Evolutionary conservation across 1,140 invertebrate genomes (phyloP).

Genomic region (Drosophila kikkawai): DNA sequence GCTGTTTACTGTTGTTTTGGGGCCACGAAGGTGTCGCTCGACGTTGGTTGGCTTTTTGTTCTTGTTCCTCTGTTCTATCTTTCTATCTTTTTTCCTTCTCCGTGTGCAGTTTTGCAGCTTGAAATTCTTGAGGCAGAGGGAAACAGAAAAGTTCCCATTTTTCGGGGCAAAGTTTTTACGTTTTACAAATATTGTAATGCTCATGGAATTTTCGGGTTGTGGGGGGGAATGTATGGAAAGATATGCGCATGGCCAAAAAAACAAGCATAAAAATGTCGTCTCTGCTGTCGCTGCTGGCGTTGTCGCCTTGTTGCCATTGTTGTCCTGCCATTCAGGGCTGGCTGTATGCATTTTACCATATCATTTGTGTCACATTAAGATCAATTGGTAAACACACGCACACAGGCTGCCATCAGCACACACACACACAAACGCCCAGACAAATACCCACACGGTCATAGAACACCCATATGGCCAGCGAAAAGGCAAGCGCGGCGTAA

Average conservation of each 20-base stretch:
- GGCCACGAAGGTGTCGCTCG: conserved; percentile 80
- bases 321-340: conserved; percentile 59
- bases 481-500: conserved; percentile 78
- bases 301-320: conserved; percentile 60
- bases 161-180: conserved; percentile 67
- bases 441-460: conserved; percentile 2
- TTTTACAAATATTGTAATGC: conserved; percentile 79
- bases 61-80: conserved; percentile 33
- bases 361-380: conserved; percentile 85
- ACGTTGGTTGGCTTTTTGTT: conserved; percentile 62
- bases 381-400: conserved; percentile 81
- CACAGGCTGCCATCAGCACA: conserved; percentile 5
- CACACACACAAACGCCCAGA: conserved; percentile 16
- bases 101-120: conserved; percentile 27
- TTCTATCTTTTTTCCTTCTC: conserved; percentile 22
- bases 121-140: conserved; percentile 47
- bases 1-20: conserved; percentile 83
- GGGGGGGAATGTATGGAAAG: conserved; percentile 1
- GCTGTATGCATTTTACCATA: conserved; percentile 77
- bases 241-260: conserved; percentile 72
- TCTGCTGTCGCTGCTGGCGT: conserved; percentile 45
- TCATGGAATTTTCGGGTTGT: conserved; percentile 25
- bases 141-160: conserved; percentile 41
- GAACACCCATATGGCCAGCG: conserved; percentile 32
- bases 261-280: conserved; percentile 75